A percentile compares a stretch with the other conserved stretches of the same genome.
Conservation (phyloP, 35 echinoderm and acorn worm genomes). For the Ophioderma brevispina region DNA sequence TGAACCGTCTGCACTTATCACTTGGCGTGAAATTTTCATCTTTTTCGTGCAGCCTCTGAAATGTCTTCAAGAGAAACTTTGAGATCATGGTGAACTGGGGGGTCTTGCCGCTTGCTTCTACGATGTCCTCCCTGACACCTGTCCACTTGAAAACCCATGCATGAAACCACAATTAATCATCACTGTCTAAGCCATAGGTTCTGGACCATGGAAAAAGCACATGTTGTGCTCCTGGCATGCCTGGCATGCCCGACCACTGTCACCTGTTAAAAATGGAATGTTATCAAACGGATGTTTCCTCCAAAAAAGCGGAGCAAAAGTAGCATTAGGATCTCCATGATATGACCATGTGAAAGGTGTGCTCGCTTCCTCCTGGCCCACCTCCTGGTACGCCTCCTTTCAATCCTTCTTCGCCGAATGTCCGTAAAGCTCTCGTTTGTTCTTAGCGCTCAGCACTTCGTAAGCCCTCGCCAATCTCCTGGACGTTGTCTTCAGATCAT, state of each 20-base stretch:
- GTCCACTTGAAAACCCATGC: slow-evolving; percentile 30
- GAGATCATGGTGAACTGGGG: slow-evolving; percentile 90
- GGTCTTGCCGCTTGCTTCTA: slow-evolving; percentile 78
- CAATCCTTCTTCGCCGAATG: slow-evolving; percentile 95
- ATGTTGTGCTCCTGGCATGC: slow-evolving; percentile 14
- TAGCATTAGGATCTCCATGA: slow-evolving; percentile 88
- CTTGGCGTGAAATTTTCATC: slow-evolving; percentile 91
- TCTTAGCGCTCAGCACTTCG: slow-evolving; percentile 95
- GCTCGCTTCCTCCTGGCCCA: slow-evolving; percentile 10
- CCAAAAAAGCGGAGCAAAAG: slow-evolving; percentile 95
- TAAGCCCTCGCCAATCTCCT: slow-evolving; percentile 95
- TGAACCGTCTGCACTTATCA: slow-evolving; percentile 74
- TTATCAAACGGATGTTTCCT: slow-evolving; percentile 75
- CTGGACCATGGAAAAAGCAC: too few relatives aligned
- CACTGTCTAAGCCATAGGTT: too few relatives aligned
- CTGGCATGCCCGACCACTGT: slow-evolving; percentile 36
- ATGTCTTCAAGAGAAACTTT: slow-evolving; percentile 93
- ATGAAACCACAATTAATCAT: too few relatives aligned
- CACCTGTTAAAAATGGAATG: not conserved
- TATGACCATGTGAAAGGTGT: slow-evolving; percentile 71
- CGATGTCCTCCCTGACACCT: too few relatives aligned
- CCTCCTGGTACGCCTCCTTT: slow-evolving; percentile 61
- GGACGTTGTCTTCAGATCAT: slow-evolving; percentile 94
- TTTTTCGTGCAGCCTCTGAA: slow-evolving; percentile 91
- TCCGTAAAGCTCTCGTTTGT: slow-evolving; percentile 89